Base-by-base conservation (phyloP, 2,113 vertebrate species). In the Etheostoma cragini region DNA sequence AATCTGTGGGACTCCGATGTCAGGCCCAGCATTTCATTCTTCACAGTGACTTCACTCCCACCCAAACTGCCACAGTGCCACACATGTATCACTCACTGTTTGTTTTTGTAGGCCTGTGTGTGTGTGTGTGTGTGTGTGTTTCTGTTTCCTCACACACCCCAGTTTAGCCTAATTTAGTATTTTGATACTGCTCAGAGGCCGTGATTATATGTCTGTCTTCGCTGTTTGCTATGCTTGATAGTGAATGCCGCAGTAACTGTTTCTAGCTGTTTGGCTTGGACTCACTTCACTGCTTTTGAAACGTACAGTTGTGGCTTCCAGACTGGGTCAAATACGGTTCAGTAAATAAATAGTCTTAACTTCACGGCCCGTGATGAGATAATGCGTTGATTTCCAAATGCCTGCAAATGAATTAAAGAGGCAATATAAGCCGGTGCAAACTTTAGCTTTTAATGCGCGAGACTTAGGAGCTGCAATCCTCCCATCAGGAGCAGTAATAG, bases 1-100 rank as follows among this genome's bases (percentile, higher is more conserved):
- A 94, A 95, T 95, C 94, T 91, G 82, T 42, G 84, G 90, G 90
- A 92, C 84, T 91, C 89, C 80, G 19, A 49, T 81, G 87, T 91
- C 92, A 85, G 89, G 81, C 91, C 91, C 81, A 35, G 88, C 86
- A 89, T 89, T 86, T 92, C 83, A 86, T 84, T 76, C 86, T 82
- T 69, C 63, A 89, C 91, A 89, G 85, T 88, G 93, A 94, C 89
- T 91, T 91, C 91, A 88, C 85, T 88, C 82, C 85, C 84, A 33
- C 81, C 70, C 61, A 67, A 77, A 81, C 67, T 70, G 88, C 83
- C 73, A 50, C 62, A 12, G 69, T 76, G 76, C 76, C 76, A 66
- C 87, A 87, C 38, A 42, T 42, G 38, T 42, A 42, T 42, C 10
- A 42, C 38, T 42, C 73, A 64, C 62, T 62, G 60, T 61, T 58